phyloP scores from a whole-genome alignment of 1,140 invertebrate genomes.

The Orchestia grillus region DNA sequence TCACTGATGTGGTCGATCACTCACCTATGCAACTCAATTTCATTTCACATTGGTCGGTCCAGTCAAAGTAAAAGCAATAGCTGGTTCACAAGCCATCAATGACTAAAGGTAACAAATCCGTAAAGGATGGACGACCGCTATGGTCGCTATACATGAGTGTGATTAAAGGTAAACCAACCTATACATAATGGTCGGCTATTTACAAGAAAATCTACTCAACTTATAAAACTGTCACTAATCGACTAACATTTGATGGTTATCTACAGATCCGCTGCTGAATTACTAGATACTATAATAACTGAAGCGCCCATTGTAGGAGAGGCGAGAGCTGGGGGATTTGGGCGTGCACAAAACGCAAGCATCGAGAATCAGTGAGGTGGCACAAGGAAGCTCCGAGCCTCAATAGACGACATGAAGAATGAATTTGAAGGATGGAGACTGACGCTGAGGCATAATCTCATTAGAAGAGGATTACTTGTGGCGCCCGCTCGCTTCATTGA shows the following conservation, averaged over 20 bases:
- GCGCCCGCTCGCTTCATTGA: background rate
- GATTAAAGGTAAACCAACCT: too few relatives aligned
- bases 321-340: background rate
- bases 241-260: background rate
- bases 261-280: background rate
- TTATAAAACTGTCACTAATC: background rate
- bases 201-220: too few relatives aligned
- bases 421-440: constrained; percentile 19
- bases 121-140: too few relatives aligned
- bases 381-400: background rate
- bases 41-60: too few relatives aligned
- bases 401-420: constrained; percentile 28
- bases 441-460: constrained; percentile 27
- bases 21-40: too few relatives aligned
- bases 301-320: background rate
- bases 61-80: too few relatives aligned
- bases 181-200: too few relatives aligned
- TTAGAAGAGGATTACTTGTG: constrained; percentile 2
- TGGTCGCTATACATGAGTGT: too few relatives aligned
- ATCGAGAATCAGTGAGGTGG: background rate
- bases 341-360: background rate
- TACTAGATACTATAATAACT: background rate
- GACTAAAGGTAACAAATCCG: too few relatives aligned
- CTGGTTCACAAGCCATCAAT: too few relatives aligned
- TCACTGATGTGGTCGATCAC: too few relatives aligned